A percentile compares a stretch with the other conserved stretches of the same genome.
These are phyloP conservation scores for Petrocephalus zakoni DNA, from an alignment of 2,113 vertebrate genomes.

Conservation along the genomic window DNA sequence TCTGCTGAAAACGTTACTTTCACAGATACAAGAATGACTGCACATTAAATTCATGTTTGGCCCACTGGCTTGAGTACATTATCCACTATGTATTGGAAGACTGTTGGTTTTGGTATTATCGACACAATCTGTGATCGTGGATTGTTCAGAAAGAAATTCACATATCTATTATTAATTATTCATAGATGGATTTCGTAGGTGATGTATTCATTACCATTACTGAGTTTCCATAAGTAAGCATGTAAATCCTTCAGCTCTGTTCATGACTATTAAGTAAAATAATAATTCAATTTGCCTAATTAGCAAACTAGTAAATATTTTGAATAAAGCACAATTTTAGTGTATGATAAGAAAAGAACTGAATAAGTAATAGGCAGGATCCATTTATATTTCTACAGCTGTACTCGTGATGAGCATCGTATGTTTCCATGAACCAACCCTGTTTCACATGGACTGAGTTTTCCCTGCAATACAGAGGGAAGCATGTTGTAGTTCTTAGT, in stretches of 20 bases:
- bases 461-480: neutral
- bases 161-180: neutral
- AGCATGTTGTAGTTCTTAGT: neutral
- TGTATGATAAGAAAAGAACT: neutral
- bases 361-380: neutral
- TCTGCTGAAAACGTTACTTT: neutral
- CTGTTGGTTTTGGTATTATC: slow-evolving; percentile 1
- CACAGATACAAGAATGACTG: neutral
- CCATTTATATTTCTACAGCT: neutral
- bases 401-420: neutral
- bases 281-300: neutral
- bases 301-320: neutral
- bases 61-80: neutral
- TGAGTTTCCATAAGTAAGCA: neutral
- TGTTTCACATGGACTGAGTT: neutral
- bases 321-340: neutral
- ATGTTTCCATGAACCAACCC: neutral
- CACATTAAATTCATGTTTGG: slow-evolving; percentile 2
- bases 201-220: neutral
- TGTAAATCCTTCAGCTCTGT: neutral
- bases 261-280: neutral
- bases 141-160: neutral
- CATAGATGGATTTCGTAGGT: neutral
- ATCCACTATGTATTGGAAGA: neutral
- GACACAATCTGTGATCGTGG: neutral